Evolutionary conservation across 2,797 vertebrate genomes (phyloP), one percentile per base, ranked within the genome.

Genomic region (Catharus ustulatus): DNA sequence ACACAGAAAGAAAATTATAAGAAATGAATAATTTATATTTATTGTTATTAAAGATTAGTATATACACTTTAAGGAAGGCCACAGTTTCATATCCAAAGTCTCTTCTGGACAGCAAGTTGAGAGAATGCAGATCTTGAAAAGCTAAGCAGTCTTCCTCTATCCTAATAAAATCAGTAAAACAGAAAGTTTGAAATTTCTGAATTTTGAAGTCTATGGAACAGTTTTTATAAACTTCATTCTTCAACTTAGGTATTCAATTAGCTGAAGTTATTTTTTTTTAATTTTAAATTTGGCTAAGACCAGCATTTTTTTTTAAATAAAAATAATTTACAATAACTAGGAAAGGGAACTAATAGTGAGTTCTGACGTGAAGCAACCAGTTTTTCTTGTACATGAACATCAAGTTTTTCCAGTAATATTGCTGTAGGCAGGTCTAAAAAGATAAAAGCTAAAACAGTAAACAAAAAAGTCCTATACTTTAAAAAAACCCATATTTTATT

Each of bases 401-500:
- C 9, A 40, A 6, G 3, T 55, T 59, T 84, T 84, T 48, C 30
- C 20, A 61, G 11, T 15, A 34, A 30, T 34, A 30, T 40, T 55
- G 2, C 29, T 66, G 9, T 46, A 76, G 38, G 6, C 7, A 79
- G 5, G 5, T 49, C 11, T 57, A 66, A 75, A 71, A 10, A 32
- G 5, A 20, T 38, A 83, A 72, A 78, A 78, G 3, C 9, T 63
- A 71, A 72, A 78, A 0, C 13, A 75, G 9, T 11, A 67, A 74
- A 45, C 9, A 58, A 57, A n/a, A 11, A 57, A 61, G 4, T 26
- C 20, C 3, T 45, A 9, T 34, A 20, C 3, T 68, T 43, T 2
- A 3, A 8, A 23, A 75, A 66, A 9, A 0, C 2, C 4, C 1
- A 6, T 20, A 29, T 40, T 69, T 68, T 24, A n/a, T 30, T 77